phyloP scores from a whole-genome alignment of 1,140 invertebrate genomes.

The Cyphomyrmex costatus region DNA sequence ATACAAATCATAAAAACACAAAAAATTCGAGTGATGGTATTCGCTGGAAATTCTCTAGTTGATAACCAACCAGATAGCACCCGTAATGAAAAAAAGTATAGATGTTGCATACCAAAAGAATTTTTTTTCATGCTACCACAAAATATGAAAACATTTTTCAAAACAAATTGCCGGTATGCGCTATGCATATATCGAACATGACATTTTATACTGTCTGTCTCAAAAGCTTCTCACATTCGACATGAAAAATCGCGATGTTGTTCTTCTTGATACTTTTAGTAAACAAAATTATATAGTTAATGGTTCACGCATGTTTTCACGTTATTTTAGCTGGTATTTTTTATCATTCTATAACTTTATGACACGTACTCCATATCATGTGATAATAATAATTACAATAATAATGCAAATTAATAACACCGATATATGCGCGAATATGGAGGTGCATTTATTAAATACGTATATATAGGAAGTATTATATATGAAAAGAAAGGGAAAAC shows the following conservation, averaged over 20 bases:
- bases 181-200: constrained; percentile 12
- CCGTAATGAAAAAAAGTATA: constrained; percentile 9
- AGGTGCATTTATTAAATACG: neutral
- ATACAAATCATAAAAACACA: constrained; percentile 6
- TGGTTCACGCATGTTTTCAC: neutral
- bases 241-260: neutral
- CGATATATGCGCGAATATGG: neutral
- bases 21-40: neutral
- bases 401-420: neutral
- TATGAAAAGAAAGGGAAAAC: neutral
- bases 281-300: constrained; percentile 15
- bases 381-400: neutral
- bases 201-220: neutral
- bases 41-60: constrained; percentile 17
- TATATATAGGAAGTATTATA: neutral
- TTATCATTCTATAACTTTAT: neutral
- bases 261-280: neutral
- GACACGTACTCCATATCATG: neutral
- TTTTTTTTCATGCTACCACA: neutral
- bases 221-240: constrained; percentile 9
- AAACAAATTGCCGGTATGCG: constrained; percentile 24
- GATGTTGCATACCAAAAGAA: neutral
- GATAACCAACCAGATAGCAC: constrained; percentile 29
- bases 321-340: neutral
- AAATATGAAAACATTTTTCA: constrained; percentile 42